phyloP scores from a whole-genome alignment of 2,888 invertebrate genomes.

The Meloe dianella region DNA sequence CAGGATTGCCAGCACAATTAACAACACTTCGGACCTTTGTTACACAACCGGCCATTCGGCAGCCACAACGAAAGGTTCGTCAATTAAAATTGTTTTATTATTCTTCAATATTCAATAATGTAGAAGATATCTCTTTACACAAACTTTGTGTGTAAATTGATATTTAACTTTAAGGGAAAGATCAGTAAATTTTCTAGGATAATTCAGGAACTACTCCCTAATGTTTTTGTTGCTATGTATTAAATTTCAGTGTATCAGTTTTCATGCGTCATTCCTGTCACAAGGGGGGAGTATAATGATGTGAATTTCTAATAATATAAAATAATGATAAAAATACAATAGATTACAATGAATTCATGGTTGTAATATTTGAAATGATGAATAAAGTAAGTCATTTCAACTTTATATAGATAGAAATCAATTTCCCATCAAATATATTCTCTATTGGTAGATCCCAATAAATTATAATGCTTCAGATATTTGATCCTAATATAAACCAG shows the following conservation, averaged over 20 bases:
- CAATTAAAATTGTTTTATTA: not conserved
- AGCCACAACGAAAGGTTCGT: slow-evolving; percentile 57
- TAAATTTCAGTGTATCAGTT: not conserved
- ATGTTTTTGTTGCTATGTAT: not conserved
- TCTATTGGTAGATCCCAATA: not conserved
- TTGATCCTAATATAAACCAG: slow-evolving; percentile 6
- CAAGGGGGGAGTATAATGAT: not conserved
- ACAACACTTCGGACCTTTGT: slow-evolving; percentile 59
- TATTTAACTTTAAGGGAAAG: not conserved
- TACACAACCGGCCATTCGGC: slow-evolving; percentile 54
- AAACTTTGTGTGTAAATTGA: not conserved
- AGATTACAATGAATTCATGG: not conserved
- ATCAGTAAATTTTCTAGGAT: not conserved
- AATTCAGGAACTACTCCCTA: not conserved
- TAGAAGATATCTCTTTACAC: too few species aligned
- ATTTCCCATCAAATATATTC: not conserved
- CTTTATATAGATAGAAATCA: not conserved
- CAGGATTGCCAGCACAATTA: slow-evolving; percentile 57
- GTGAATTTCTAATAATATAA: too few species aligned
- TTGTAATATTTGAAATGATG: not conserved
- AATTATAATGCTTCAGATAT: slow-evolving; percentile 1
- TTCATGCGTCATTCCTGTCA: not conserved
- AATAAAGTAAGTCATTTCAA: not conserved
- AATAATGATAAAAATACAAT: not conserved
- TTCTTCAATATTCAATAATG: too few species aligned